Percentiles rank a stretch among this genome's conserved stretches.
These are phyloP conservation scores for Eretmocerus hayati DNA, from an alignment of 2,888 invertebrate species.

Conservation along the genomic window DNA sequence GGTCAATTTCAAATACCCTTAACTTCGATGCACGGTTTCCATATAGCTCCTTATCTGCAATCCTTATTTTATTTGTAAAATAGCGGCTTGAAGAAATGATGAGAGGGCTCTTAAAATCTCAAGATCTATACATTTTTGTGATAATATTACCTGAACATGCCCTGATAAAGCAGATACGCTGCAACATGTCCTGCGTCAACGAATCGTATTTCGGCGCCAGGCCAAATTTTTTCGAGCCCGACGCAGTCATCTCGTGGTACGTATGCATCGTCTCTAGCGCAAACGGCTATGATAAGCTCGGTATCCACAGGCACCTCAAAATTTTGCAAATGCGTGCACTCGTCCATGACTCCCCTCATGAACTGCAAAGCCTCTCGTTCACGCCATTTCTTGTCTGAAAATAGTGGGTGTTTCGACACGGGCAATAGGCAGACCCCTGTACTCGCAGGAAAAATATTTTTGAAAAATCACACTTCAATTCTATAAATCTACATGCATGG, in stretches of 20 bases:
- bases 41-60: too few relatives aligned
- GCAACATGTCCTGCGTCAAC: conserved; percentile 85
- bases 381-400: conserved; percentile 53
- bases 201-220: conserved; percentile 80
- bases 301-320: conserved; percentile 85
- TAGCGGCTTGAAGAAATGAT: not conserved
- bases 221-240: conserved; percentile 85
- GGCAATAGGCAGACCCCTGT: conserved; percentile 40
- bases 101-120: not conserved
- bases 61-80: too few relatives aligned
- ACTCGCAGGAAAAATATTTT: conserved; percentile 4
- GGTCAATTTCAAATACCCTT: too few relatives aligned
- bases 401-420: conserved; percentile 35
- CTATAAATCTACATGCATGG: too few relatives aligned
- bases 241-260: conserved; percentile 80
- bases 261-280: conserved; percentile 84
- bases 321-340: conserved; percentile 93
- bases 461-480: conserved; percentile 10
- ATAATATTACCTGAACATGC: conserved; percentile 68
- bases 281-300: conserved; percentile 81
- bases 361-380: conserved; percentile 81
- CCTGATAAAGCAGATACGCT: conserved; percentile 81
- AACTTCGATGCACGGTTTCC: too few relatives aligned
- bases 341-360: conserved; percentile 98
- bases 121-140: conserved; percentile 2